Percentiles rank a stretch among this genome's conserved stretches.
These are phyloP conservation scores for Morus bassanus DNA, from an alignment of 2,797 vertebrate species.

Conservation along the genomic window DNA sequence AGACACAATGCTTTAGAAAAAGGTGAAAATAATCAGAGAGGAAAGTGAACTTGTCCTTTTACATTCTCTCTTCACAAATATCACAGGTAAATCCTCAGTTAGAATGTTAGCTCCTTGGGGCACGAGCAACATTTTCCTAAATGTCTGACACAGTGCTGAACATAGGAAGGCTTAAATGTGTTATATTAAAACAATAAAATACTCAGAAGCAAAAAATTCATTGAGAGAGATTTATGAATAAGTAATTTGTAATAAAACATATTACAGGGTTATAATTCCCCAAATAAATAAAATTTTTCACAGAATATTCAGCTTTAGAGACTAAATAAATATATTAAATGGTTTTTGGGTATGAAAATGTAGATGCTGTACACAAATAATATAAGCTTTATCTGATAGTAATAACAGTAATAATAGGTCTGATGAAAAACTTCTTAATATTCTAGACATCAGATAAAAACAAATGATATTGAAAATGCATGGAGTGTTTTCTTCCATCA, in stretches of 20 bases:
- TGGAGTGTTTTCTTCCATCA: not conserved
- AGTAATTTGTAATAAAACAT: not conserved
- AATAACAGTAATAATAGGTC: not conserved
- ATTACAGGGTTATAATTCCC: not conserved
- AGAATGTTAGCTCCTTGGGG: not conserved
- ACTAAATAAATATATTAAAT: not conserved
- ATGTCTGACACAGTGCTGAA: not conserved
- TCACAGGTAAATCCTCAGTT: not conserved
- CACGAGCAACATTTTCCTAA: not conserved
- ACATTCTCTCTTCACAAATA: not conserved
- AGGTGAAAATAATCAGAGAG: not conserved
- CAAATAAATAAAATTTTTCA: not conserved
- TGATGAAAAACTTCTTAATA: not conserved
- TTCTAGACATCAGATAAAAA: not conserved
- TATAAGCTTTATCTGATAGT: not conserved
- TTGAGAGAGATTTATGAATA: not conserved
- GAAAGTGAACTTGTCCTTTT: not conserved
- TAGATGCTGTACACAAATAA: not conserved
- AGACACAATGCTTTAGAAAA: not conserved
- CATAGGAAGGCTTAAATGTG: not conserved
- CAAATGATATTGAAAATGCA: not conserved
- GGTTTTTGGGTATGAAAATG: not conserved
- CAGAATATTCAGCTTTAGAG: not conserved
- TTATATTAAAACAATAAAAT: not conserved
- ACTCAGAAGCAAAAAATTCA: not conserved